Base-by-base conservation (phyloP, 2,797 vertebrate species). In the Spondyliosoma cantharus region DNA sequence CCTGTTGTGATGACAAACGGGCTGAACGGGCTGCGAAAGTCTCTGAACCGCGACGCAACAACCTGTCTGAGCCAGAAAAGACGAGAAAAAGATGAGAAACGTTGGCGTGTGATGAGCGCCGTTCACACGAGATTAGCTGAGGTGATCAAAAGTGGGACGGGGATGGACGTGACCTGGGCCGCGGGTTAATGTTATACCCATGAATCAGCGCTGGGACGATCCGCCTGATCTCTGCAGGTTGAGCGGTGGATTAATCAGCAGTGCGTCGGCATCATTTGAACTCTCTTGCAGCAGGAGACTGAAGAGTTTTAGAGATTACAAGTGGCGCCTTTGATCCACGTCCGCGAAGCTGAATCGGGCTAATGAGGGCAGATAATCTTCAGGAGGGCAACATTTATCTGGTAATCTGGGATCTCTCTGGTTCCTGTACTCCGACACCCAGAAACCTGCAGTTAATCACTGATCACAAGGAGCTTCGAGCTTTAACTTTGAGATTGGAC, bases 251-350 rank as follows among this genome's bases (percentile, higher is more conserved):
- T 49, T 57, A 0, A 32, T 57, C 15, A 19, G 15, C 19, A 37
- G 32, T 37, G 32, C 32, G 7, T 37, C 8, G 32, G 32, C 32
- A 8, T 58, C 32, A 32, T 56, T 64, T 61, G 15, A 59, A 60
- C 22, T 53, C 5, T 64, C 27, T 46, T 60, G 24, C 17, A 61
- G 25, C 22, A 22, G 46, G 37, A n/a, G 22, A 5, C 57, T 56
- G 11, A 48, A 45, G 27, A 46, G 42, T n/a, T 82, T 70, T 66
- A 29, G 27, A 81, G 48, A 62, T 81, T 62, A 71, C 24, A 65
- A 68, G 3, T 22, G 42, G 67, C 68, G 71, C 58, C 32, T 89
- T 88, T 87, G 65, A 89, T 84, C 73, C 58, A 27, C 56, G 56
- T 76, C 42, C 65, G 60, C 71, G 6, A 50, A 74, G 46, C 17